A percentile compares a stretch with the other conserved stretches of the same genome.
Evolutionary conservation across 35 echinoderm and acorn worm species (phyloP).

Genomic region (Diadema setosum): DNA sequence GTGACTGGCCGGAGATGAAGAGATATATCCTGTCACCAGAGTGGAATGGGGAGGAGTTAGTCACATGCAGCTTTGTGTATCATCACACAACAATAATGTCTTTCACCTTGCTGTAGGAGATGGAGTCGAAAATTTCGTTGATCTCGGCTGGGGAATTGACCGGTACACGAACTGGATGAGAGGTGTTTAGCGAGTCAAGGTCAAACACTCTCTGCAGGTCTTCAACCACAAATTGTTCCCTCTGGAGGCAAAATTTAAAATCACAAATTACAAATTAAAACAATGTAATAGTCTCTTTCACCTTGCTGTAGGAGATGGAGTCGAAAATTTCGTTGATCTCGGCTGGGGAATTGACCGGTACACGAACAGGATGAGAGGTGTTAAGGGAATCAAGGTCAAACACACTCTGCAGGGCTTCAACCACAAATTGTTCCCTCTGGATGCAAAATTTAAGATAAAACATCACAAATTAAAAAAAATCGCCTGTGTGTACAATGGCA

Average conservation of each 20-base stretch:
- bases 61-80: not conserved
- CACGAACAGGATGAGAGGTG: slow-evolving; percentile 82
- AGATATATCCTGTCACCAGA: no score
- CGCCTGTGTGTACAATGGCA: no score
- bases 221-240: slow-evolving; percentile 68
- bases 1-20: no score
- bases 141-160: slow-evolving; percentile 81
- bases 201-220: slow-evolving; percentile 82
- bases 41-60: not conserved
- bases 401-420: slow-evolving; percentile 67
- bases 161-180: slow-evolving; percentile 85
- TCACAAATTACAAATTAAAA: not conserved
- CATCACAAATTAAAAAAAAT: no score
- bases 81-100: not conserved
- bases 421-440: slow-evolving; percentile 78
- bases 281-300: not conserved
- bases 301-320: slow-evolving; percentile 94
- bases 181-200: slow-evolving; percentile 68
- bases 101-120: slow-evolving; percentile 94
- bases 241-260: no score
- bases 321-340: slow-evolving; percentile 99
- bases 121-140: slow-evolving; percentile 96
- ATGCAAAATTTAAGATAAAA: no score
- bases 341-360: slow-evolving; percentile 71
- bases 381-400: slow-evolving; percentile 73